A percentile compares a stretch with the other conserved stretches of the same genome.
phyloP scores from a whole-genome alignment of 2,113 vertebrate species.

The Octodon degus region DNA sequence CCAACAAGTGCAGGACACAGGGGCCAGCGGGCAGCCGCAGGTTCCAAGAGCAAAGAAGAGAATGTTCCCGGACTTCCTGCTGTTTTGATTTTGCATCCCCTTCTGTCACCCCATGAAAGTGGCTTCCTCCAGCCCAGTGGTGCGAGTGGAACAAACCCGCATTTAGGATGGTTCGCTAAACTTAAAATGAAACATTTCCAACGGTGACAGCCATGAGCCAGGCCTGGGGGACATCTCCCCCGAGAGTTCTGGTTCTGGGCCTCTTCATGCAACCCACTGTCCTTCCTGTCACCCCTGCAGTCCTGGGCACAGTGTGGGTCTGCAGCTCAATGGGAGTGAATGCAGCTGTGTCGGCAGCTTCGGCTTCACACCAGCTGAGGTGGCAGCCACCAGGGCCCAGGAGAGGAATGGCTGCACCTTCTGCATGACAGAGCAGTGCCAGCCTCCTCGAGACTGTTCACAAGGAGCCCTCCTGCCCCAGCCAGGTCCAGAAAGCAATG shows the following conservation, averaged over 20 bases:
- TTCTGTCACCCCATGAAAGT: not conserved
- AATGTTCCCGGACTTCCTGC: not conserved
- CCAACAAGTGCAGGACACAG: not conserved
- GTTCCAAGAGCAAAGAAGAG: not conserved
- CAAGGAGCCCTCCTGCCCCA: not conserved
- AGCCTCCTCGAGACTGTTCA: not conserved
- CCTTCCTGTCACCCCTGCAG: not conserved
- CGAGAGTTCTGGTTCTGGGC: not conserved
- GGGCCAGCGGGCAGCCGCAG: not conserved
- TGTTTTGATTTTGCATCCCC: not conserved
- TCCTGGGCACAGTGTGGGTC: not conserved
- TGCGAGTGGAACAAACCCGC: rapidly evolving
- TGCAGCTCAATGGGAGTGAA: not conserved
- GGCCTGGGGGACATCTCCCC: not conserved
- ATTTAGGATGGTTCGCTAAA: not conserved
- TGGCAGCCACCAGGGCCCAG: not conserved
- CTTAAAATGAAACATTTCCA: not conserved
- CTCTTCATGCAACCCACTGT: not conserved
- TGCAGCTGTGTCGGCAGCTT: not conserved
- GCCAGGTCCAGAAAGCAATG: not conserved
- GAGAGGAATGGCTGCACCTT: not conserved
- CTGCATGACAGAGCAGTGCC: not conserved
- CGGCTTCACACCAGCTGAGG: slow-evolving; percentile 2
- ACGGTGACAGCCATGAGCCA: not conserved
- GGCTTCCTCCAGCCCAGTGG: not conserved